A percentile compares a stretch with the other conserved stretches of the same genome.
These are phyloP conservation scores for Oligia latruncula DNA, from an alignment of 2,888 invertebrate species.

Conservation along the genomic window DNA sequence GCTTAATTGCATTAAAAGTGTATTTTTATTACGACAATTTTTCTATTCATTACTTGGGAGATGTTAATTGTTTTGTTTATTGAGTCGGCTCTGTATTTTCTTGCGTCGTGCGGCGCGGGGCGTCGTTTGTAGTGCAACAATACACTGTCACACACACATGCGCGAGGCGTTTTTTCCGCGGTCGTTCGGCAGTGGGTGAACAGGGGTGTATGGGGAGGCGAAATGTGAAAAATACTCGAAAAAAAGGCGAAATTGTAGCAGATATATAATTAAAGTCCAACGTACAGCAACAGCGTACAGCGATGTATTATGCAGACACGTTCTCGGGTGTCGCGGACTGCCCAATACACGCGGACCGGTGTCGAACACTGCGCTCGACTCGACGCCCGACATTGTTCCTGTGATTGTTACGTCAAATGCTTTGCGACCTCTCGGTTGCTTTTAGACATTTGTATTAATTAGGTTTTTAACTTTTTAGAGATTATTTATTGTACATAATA, in stretches of 20 bases:
- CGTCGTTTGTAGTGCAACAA: constrained; percentile 67
- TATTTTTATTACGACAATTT: constrained; percentile 77
- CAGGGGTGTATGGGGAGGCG: constrained; percentile 81
- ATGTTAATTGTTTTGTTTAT: constrained; percentile 59
- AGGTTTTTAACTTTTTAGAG: background rate
- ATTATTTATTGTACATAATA: background rate
- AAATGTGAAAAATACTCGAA: constrained; percentile 91
- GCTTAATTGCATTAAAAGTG: constrained; percentile 87
- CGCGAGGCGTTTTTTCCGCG: constrained; percentile 83
- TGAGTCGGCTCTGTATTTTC: constrained; percentile 43
- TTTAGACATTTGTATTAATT: constrained; percentile 28
- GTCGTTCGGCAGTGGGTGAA: constrained; percentile 83
- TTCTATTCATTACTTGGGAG: constrained; percentile 71
- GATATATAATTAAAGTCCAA: constrained; percentile 90
- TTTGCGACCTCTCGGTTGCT: constrained; percentile 15
- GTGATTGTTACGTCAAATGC: constrained; percentile 50
- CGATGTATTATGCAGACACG: constrained; percentile 89
- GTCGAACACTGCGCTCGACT: constrained; percentile 58
- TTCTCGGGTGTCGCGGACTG: constrained; percentile 81
- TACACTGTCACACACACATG: constrained; percentile 77
- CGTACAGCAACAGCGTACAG: constrained; percentile 86
- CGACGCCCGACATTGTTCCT: constrained; percentile 43
- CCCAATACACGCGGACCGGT: constrained; percentile 70
- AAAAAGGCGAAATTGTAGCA: constrained; percentile 90
- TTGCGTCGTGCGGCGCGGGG: constrained; percentile 47